These are phyloP conservation scores for Microcaecilia unicolor DNA, from an alignment of 2,797 vertebrate genomes.

Conservation along the genomic window DNA sequence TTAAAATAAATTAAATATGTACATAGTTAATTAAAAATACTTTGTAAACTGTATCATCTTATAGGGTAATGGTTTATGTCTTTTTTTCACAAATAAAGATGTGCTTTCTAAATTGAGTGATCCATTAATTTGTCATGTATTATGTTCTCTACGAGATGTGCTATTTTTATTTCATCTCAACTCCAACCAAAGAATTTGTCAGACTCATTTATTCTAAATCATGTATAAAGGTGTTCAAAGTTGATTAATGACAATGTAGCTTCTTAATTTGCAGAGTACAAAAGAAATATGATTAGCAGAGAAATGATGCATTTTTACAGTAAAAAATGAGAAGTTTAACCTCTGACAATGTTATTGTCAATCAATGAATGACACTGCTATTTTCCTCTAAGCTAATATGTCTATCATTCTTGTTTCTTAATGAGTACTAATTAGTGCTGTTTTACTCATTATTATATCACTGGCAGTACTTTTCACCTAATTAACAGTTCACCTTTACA, in stretches of 20 bases:
- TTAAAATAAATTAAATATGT: too few relatives aligned
- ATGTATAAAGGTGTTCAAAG: conserved; percentile 24
- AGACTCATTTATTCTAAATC: conserved; percentile 19
- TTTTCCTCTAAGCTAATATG: conserved; percentile 7
- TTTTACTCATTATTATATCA: conserved; percentile 22
- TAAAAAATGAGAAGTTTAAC: conserved; percentile 4
- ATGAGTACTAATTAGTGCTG: conserved; percentile 11
- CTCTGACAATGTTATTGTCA: conserved; percentile 5
- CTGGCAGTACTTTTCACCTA: neutral
- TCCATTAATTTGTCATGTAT: conserved; percentile 20
- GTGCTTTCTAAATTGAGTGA: conserved; percentile 20
- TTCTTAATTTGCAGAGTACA: conserved; percentile 11
- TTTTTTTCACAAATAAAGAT: too few relatives aligned
- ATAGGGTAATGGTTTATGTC: too few relatives aligned
- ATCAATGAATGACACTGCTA: neutral
- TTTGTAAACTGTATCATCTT: too few relatives aligned
- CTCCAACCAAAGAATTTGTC: conserved; percentile 21
- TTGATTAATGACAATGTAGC: conserved; percentile 1
- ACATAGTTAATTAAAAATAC: too few relatives aligned
- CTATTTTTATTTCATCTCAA: conserved; percentile 39
- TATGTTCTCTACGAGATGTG: conserved; percentile 27
- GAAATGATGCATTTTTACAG: conserved; percentile 5
- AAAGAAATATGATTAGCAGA: neutral
- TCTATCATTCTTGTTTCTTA: conserved; percentile 12
- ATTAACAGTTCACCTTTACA: conserved; percentile 16